Conservation (phyloP, 2,888 invertebrate genomes). For the Anarsia innoxiella region DNA sequence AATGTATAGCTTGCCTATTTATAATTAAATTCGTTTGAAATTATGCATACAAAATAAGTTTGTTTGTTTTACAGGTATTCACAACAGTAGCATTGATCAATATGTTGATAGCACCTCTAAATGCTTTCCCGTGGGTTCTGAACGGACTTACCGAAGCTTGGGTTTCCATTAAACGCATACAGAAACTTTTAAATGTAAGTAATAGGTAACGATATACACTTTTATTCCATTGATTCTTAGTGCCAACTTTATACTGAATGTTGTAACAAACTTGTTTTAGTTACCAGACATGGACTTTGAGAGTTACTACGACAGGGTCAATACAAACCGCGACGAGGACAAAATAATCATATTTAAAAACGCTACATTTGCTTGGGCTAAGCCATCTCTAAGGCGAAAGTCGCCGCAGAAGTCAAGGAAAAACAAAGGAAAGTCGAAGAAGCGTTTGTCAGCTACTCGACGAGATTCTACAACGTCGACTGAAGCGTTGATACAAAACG, state of each 20-base stretch:
- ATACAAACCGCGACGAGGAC: constrained; percentile 66
- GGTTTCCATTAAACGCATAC: constrained; percentile 93
- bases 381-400: constrained; percentile 44
- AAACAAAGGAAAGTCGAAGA: constrained; percentile 70
- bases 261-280: constrained; percentile 43
- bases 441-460: constrained; percentile 42
- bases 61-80: constrained; percentile 80
- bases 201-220: neutral
- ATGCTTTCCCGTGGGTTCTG: constrained; percentile 98
- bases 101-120: constrained; percentile 96
- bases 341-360: constrained; percentile 75
- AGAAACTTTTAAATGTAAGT: constrained; percentile 85
- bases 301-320: constrained; percentile 76
- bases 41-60: no score
- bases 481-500: constrained; percentile 29
- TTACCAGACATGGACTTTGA: constrained; percentile 77
- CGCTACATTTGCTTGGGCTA: constrained; percentile 77
- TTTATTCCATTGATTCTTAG: no score
- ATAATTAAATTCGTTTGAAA: no score
- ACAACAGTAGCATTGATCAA: constrained; percentile 96
- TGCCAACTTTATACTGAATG: no score
- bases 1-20: no score
- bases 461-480: constrained; percentile 45
- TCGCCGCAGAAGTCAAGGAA: constrained; percentile 42
- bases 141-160: constrained; percentile 97